Base-by-base conservation (phyloP, 2,888 invertebrate species). In the Habroteleia sp. region DNA sequence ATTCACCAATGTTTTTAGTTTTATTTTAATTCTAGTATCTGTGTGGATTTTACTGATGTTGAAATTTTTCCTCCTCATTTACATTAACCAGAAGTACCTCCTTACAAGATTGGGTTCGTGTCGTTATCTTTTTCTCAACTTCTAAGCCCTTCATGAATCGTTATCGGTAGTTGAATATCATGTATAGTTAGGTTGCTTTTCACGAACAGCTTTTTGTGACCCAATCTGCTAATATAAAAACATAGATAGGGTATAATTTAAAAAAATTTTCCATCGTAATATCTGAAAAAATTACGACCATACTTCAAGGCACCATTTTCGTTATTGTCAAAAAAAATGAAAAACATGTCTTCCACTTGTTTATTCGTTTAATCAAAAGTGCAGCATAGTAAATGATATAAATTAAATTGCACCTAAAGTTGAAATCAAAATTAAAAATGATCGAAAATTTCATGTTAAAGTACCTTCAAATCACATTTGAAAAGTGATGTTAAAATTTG, bases 111-210 rank as follows among this genome's bases (percentile, higher is more conserved):
- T 65, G 52, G 52, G 63, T 52, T 54, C 54, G 54, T 33, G 35
- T 48, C 29, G 62, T 44, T 62, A 60, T 60, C 60, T 60, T 60
- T 60, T 60, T 46, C 60, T 60, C 39, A 48, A 48, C 46, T 46
- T 60, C 37, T 60, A 60, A 60, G 46, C 46, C 60, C 46, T 48
- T 39, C 46, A 39, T 60, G 60, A 63, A 50, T 50, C 62, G 48
- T 63, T 63, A 63, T 63, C 62, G 50, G 60, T 29, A 29, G 39
- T 16, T 46, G 60, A 60, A 46, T 48, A 60, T 48, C 39, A 37
- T 39, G 35, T 37, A 48, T 39, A 48, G 60, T 60, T 46, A 60
- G 37, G 46, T 39, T 60, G 60, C 39, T 48, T 60, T 60, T 48
- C 37, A 60, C 23, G 46, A 13, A n/a, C 17, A 16, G 17, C 23